Evolutionary conservation across 2,888 invertebrate species (phyloP), one percentile per base, ranked within the genome.

Genomic region (Synanthedon tipuliformis): DNA sequence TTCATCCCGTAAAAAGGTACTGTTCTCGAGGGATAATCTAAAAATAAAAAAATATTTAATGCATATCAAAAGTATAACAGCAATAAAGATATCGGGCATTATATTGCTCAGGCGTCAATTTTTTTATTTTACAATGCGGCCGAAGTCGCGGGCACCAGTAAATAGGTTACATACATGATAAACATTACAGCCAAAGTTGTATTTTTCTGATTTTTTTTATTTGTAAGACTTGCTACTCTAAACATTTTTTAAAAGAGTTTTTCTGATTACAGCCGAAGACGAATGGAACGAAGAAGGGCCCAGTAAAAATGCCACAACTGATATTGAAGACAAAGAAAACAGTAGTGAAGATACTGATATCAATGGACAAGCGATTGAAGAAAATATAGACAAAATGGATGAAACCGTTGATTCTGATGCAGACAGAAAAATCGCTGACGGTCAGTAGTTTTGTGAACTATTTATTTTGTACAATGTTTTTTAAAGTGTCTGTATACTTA

Each of bases 191-290:
- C 23, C 1, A 1, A 5, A 5, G 23, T 23, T 23, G 23, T 18
- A 18, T 18, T 23, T 23, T 23, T 23, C 23, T 23, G 23, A 23
- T 34, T 34, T 34, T 34, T 34, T 34, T 34, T 34, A 34, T 34
- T 34, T 34, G 8, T 34, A 34, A 34, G 34, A 34, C 23, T 23
- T 34, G 34, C 34, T 2, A 3, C 34, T 8, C 10, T 10, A 34
- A 34, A 34, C 10, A 34, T 34, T 34, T 34, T 34, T 34, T 34
- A 34, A 34, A 34, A 10, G 2, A 8, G 10, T 12, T 45, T 45
- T 45, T n/a, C n/a, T 45, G 15, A 12, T 45, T 85, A 84, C 81
- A 51, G 87, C 83, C 57, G 88, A 87, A 59, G 87, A 87, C 50
- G 86, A 81, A 58, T 86, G 84, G 86, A 71, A 65, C 53, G 80